Percentiles rank a stretch among this genome's conserved stretches.
Evolutionary conservation across 1,140 invertebrate genomes (phyloP).

Genomic region (Bemisia tabaci): DNA sequence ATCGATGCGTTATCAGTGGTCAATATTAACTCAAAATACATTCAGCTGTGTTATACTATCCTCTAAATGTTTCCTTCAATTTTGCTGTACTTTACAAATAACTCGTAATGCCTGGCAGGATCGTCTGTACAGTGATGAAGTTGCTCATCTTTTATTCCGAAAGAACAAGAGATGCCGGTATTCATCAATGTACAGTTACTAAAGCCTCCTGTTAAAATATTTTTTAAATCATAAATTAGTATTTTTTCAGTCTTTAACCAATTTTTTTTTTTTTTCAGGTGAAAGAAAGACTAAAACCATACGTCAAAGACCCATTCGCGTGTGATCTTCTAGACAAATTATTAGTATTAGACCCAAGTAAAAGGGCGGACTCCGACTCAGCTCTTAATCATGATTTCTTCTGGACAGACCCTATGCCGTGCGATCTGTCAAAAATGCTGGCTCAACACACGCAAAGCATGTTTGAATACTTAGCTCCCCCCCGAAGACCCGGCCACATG

Average conservation of each 20-base stretch:
- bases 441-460: conserved; percentile 87
- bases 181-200: too few species aligned
- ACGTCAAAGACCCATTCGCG: conserved; percentile 83
- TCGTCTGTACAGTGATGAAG: too few species aligned
- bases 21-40: too few species aligned
- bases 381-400: conserved; percentile 97
- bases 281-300: conserved; percentile 78
- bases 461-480: conserved; percentile 87
- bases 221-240: background rate
- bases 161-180: too few species aligned
- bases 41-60: too few species aligned
- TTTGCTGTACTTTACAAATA: too few species aligned
- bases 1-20: too few species aligned
- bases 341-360: conserved; percentile 78
- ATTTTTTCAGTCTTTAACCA: background rate
- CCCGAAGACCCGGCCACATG: conserved; percentile 50
- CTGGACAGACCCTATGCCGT: conserved; percentile 92
- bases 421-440: conserved; percentile 82
- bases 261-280: conserved; percentile 32
- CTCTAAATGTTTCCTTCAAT: too few species aligned
- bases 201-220: too few species aligned
- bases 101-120: too few species aligned
- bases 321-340: conserved; percentile 90
- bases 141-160: too few species aligned
- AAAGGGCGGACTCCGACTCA: conserved; percentile 79